Base-by-base conservation (phyloP, 1,140 invertebrate species). In the Drosophila persimilis region DNA sequence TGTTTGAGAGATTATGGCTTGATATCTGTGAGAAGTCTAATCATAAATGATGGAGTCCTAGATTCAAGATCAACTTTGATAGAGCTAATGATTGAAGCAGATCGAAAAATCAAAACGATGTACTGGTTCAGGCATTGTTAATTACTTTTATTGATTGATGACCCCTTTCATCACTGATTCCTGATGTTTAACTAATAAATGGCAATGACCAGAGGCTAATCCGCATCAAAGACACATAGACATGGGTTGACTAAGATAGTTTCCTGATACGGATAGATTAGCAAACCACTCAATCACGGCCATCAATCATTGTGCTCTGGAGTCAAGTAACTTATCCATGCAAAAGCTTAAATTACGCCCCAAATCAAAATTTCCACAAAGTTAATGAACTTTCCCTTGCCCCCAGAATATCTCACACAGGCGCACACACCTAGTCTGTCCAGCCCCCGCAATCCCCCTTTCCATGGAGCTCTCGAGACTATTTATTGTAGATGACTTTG, bases 311-410 rank as follows among this genome's bases (percentile, higher is more conserved):
- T 39, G 60, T 11, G 35, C 11, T 13, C 13, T 44, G 43, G 67
- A 67, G 65, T 69, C 48, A 35, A 54, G 26, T 52, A 67, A 69
- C 65, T 69, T 62, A n/a, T 7, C 51, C 44, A 24, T 50, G 44
- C 35, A 56, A 56, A 66, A 47, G 62, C 55, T 65, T 72, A 56
- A 65, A 80, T 71, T 79, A 73, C 58, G 57, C 35, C 58, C 59
- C 71, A 75, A 74, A 80, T 80, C 72, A 69, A 73, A 69, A 57
- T 58, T 50, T 54, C 53, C 57, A 26, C 69, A 74, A 58, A 79
- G 69, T 79, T 75, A 55, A 79, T 58, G 53, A 69, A 69, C 63
- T 69, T 50, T 69, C 31, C 3, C 15, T 35, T 41, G 51, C 35
- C 41, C 59, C 59, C 35, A 13, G 31, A 55, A 35, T 53, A 58